Conservation (phyloP, 2,888 invertebrate species). For the Cephalotes varians region DNA sequence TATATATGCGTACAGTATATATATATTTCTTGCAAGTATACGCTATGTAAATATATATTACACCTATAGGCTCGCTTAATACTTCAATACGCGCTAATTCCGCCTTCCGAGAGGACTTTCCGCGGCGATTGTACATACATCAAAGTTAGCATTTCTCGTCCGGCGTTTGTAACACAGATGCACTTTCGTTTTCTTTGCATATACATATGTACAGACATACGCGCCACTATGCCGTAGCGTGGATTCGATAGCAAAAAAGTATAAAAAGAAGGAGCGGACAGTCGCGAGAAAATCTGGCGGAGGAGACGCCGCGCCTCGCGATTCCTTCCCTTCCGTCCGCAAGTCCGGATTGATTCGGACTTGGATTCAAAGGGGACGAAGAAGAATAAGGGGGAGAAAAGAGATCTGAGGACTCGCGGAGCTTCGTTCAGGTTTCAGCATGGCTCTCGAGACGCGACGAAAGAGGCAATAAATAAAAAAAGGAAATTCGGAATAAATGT, state of each 20-base stretch:
- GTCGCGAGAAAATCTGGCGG: constrained; percentile 7
- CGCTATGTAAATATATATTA: constrained; percentile 72
- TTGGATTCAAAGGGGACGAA: background rate
- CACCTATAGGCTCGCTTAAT: constrained; percentile 78
- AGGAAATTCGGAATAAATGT: constrained; percentile 18
- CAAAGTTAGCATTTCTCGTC: constrained; percentile 32
- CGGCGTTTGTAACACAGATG: constrained; percentile 50
- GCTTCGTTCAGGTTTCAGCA: constrained; percentile 15
- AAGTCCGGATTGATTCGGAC: background rate
- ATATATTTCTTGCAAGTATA: constrained; percentile 63
- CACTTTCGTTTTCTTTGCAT: constrained; percentile 53
- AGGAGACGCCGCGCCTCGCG: background rate
- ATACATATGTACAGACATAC: constrained; percentile 61
- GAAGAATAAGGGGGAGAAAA: background rate
- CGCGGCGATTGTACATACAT: constrained; percentile 50
- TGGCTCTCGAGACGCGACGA: background rate
- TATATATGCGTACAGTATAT: constrained; percentile 66
- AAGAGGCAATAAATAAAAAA: constrained; percentile 32
- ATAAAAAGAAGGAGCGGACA: constrained; percentile 51
- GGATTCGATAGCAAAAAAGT: constrained; percentile 68
- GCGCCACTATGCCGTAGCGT: constrained; percentile 40
- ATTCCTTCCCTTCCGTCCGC: constrained; percentile 1
- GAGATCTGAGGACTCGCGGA: background rate
- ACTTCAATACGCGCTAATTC: constrained; percentile 66
- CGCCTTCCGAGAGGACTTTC: constrained; percentile 44